Evolutionary conservation across 2,797 vertebrate genomes (phyloP).

Genomic region (Kryptolebias ocellatus): DNA sequence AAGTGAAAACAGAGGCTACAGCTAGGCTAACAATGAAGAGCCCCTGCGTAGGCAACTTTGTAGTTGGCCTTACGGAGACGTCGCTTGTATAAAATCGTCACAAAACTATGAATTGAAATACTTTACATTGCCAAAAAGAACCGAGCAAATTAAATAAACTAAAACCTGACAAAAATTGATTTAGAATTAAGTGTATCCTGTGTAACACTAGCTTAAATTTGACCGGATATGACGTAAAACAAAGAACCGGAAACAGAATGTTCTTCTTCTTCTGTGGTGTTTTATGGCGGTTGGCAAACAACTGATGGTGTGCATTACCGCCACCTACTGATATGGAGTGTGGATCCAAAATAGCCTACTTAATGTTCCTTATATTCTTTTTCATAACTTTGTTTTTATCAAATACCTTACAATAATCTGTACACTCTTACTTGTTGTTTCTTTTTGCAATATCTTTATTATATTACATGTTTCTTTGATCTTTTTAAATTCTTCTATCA

Average conservation of each 20-base stretch:
- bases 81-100: background rate
- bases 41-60: background rate
- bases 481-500: no score
- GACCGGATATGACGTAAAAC: constrained; percentile 55
- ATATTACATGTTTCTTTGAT: no score
- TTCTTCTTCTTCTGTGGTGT: background rate
- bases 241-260: constrained; percentile 26
- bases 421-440: no score
- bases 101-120: background rate
- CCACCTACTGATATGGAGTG: no score
- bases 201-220: constrained; percentile 42
- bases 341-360: no score
- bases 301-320: no score
- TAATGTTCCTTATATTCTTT: no score
- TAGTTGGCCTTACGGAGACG: background rate
- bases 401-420: no score
- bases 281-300: background rate
- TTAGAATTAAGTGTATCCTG: constrained; percentile 15
- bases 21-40: constrained; percentile 66
- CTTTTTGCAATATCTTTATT: no score
- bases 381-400: no score
- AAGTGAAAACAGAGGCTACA: constrained; percentile 60
- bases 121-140: background rate
- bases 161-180: background rate
- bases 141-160: background rate